Conservation (phyloP, 2,113 vertebrate genomes). For the Paratilapia polleni region DNA sequence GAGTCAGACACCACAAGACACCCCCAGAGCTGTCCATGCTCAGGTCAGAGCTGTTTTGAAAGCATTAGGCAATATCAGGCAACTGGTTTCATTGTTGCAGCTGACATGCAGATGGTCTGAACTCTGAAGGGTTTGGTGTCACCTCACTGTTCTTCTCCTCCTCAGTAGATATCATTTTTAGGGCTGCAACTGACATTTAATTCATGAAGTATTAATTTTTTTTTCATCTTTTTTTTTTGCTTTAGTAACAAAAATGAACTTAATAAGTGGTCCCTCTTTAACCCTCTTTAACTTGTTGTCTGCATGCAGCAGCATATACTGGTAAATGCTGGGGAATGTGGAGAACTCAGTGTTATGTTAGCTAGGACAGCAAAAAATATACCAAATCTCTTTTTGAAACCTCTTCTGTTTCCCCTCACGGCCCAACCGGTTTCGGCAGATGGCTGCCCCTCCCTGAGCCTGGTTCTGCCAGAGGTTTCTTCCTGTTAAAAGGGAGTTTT, state of each 20-base stretch:
- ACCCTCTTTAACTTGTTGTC: not conserved
- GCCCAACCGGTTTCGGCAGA: no score
- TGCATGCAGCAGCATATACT: not conserved
- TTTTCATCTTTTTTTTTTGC: not conserved
- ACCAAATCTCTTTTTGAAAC: no score
- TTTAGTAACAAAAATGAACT: constrained; percentile 2
- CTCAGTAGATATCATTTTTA: not conserved
- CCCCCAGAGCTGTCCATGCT: not conserved
- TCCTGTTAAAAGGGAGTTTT: no score
- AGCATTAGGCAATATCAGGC: no score
- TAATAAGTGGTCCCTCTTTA: not conserved
- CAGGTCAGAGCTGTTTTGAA: not conserved
- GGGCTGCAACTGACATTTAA: not conserved
- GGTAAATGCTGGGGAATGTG: not conserved
- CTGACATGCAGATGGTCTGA: not conserved
- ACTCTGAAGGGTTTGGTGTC: not conserved
- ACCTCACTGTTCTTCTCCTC: not conserved
- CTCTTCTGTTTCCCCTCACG: no score
- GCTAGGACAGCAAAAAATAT: not conserved
- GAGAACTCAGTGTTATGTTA: not conserved
- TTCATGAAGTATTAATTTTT: not conserved
- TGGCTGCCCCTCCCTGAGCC: no score
- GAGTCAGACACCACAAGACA: not conserved
- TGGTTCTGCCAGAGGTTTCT: no score
- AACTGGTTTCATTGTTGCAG: not conserved